Evolutionary conservation across 1,140 invertebrate species (phyloP).

Genomic region (Danaus melanippus): DNA sequence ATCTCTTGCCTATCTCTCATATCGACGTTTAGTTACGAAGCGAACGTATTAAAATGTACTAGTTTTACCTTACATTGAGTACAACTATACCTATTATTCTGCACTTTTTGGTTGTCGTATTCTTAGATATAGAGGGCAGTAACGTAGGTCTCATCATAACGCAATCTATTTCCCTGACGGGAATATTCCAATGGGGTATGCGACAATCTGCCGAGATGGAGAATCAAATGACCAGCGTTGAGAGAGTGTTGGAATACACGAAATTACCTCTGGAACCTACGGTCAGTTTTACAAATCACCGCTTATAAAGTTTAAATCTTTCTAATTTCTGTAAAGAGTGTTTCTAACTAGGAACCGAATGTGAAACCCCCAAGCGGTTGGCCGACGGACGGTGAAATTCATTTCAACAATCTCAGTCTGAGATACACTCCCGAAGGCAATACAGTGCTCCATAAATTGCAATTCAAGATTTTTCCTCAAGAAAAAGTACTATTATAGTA

Average conservation of each 20-base stretch:
- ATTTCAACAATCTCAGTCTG: constrained; percentile 77
- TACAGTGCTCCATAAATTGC: constrained; percentile 76
- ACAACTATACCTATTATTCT: too few species aligned
- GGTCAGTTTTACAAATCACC: not conserved
- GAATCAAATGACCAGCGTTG: constrained; percentile 86
- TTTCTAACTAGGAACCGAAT: constrained; percentile 48
- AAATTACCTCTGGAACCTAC: constrained; percentile 59
- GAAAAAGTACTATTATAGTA: constrained; percentile 81
- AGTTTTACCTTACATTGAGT: too few species aligned
- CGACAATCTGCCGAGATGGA: constrained; percentile 85
- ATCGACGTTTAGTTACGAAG: too few species aligned
- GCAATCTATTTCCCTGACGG: constrained; percentile 84
- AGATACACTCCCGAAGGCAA: constrained; percentile 75
- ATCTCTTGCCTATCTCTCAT: too few species aligned
- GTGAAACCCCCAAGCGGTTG: constrained; percentile 78
- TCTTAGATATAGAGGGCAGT: constrained; percentile 65
- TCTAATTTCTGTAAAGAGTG: not conserved
- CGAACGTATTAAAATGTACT: too few species aligned
- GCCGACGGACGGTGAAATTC: constrained; percentile 79
- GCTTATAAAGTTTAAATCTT: too few species aligned
- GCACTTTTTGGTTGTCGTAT: constrained; percentile 1
- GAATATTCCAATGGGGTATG: constrained; percentile 88
- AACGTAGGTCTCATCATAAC: constrained; percentile 88
- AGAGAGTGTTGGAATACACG: constrained; percentile 84
- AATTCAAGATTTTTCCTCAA: constrained; percentile 76